Evolutionary conservation across 2,888 invertebrate species (phyloP), one percentile per base, ranked within the genome.

Genomic region (Lepidocyrtoides sp.): DNA sequence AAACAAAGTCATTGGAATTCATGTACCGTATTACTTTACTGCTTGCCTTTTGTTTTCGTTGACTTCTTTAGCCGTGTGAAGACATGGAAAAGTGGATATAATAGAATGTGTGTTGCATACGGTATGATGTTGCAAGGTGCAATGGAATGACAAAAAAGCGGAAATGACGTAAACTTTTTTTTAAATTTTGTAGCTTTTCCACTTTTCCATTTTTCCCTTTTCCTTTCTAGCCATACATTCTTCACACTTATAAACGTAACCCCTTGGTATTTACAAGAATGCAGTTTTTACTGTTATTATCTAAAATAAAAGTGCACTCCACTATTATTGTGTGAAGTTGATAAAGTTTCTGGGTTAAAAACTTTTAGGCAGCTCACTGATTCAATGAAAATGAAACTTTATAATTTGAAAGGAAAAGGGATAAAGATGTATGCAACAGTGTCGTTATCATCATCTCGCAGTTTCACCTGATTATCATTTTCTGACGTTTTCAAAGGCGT

Each of bases 131-230:
- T 57, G 44, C 44, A 44, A 44, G 44, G n/a, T n/a, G 44, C 44
- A 54, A 54, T 26, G 20, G 14, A 17, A 63, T 29, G 20, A 63
- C 20, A 77, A 36, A 17, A n/a, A 29, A 83, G 14, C 66, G 66
- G 83, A 83, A 66, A 83, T 83, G 83, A 83, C 66, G 48, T 60
- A 51, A 63, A 63, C 1, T 0, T 66, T 36, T 26, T 57, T n/a
- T n/a, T n/a, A n/a, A n/a, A 20, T 44, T 82, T 82, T 82, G 23
- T 79, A 54, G 75, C 5, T 48, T n/a, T 54, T 12, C 5, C 57
- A 57, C 23, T 20, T 23, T 57, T 57, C 57, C 2, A 79, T 23
- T 79, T 77, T 77, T 77, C 5, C 17, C 14, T 54, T 32, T 54
- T 32, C 81, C 60, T 57, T 57, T 60, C 26, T n/a, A n/a, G n/a